Conservation (phyloP, 1,140 invertebrate genomes). For the Drosophila repletoides region DNA sequence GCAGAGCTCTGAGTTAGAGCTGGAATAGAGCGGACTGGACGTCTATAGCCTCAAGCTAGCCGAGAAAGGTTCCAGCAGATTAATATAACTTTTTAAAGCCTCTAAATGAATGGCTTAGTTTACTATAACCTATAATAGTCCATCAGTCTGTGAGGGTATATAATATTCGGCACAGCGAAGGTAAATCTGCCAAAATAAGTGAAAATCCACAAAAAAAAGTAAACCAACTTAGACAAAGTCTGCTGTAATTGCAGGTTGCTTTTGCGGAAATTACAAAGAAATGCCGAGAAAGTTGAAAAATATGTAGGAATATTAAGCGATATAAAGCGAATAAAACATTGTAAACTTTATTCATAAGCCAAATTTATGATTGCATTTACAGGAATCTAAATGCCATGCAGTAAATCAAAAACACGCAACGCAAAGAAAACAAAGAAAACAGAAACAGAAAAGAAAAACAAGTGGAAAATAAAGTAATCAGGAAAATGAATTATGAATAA, state of each 20-base stretch:
- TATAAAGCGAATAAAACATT: too few species aligned
- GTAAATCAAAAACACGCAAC: constrained; percentile 40
- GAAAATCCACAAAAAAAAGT: too few species aligned
- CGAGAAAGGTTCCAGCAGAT: too few species aligned
- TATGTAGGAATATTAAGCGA: constrained; percentile 33
- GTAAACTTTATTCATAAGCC: background rate
- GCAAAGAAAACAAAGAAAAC: background rate
- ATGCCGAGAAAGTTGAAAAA: constrained; percentile 52
- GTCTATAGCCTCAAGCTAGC: too few species aligned
- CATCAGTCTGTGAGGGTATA: too few species aligned
- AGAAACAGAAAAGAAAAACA: background rate
- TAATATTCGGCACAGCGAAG: too few species aligned
- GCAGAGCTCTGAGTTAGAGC: too few species aligned
- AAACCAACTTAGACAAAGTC: background rate
- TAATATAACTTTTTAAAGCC: too few species aligned
- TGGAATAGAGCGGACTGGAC: too few species aligned
- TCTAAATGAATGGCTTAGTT: too few species aligned
- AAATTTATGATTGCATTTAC: background rate
- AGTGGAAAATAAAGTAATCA: background rate
- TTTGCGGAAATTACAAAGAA: constrained; percentile 47
- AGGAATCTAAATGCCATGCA: constrained; percentile 18
- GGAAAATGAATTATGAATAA: constrained; percentile 53
- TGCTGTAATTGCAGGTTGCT: background rate
- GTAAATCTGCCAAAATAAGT: too few species aligned
- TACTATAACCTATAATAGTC: too few species aligned